phyloP scores from a whole-genome alignment of 2,888 invertebrate genomes.

The Aphidius colemani region DNA sequence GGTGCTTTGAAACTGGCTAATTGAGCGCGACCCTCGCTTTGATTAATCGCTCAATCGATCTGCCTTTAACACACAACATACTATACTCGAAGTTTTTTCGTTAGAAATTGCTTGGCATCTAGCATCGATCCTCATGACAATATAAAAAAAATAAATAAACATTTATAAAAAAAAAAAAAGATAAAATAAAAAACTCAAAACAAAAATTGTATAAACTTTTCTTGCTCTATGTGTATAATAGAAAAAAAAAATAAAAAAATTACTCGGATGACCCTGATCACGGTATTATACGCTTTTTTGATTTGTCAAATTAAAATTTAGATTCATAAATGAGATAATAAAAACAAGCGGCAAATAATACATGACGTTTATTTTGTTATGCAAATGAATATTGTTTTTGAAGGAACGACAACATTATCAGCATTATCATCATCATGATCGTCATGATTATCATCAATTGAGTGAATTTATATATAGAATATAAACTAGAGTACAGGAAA shows the following conservation, averaged over 20 bases:
- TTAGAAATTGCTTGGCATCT: neutral
- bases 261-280: neutral
- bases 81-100: slow-evolving; percentile 1
- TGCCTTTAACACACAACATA: slow-evolving; percentile 18
- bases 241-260: neutral
- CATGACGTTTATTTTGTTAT: slow-evolving; percentile 56
- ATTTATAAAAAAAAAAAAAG: neutral
- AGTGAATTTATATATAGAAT: neutral
- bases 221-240: neutral
- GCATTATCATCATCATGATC: neutral
- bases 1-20: slow-evolving; percentile 47
- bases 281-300: slow-evolving; percentile 8
- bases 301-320: slow-evolving; percentile 5
- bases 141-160: neutral
- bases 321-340: slow-evolving; percentile 12
- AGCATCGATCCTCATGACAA: no score
- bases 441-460: no score
- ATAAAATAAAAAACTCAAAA: neutral
- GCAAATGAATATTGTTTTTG: slow-evolving; percentile 44
- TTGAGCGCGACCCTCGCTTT: slow-evolving; percentile 47
- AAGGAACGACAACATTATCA: slow-evolving; percentile 1
- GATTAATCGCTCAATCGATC: slow-evolving; percentile 49
- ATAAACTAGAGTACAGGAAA: slow-evolving; percentile 26
- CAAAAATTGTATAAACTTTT: neutral
- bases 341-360: slow-evolving; percentile 43